Percentiles rank a stretch among this genome's conserved stretches.
phyloP scores from a whole-genome alignment of 2,113 vertebrate genomes.

The Scophthalmus maximus region DNA sequence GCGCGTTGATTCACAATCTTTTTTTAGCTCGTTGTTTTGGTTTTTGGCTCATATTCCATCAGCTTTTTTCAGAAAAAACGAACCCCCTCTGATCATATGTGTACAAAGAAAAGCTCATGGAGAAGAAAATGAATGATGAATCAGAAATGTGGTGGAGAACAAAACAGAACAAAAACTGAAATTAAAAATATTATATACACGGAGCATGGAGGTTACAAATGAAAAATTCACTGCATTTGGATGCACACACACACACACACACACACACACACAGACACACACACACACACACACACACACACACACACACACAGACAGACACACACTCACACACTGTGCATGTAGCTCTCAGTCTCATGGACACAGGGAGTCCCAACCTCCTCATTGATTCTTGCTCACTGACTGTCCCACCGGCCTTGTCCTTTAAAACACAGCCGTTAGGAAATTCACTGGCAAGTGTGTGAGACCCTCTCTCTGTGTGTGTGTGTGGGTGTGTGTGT shows the following conservation, averaged over 20 bases:
- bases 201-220: not conserved
- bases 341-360: conserved; percentile 41
- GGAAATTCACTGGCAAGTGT: conserved; percentile 52
- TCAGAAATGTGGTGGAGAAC: too few species aligned
- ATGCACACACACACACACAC: not conserved
- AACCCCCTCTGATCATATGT: too few species aligned
- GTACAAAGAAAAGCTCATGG: too few species aligned
- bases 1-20: too few species aligned
- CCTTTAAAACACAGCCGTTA: conserved; percentile 73
- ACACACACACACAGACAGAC: conserved; percentile 29
- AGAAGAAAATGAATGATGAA: too few species aligned
- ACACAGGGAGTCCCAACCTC: conserved; percentile 43
- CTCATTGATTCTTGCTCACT: conserved; percentile 78
- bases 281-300: conserved; percentile 22
- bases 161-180: not conserved
- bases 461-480: conserved; percentile 46
- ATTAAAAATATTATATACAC: too few species aligned
- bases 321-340: not conserved
- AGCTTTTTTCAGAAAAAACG: too few species aligned
- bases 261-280: not conserved
- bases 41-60: too few species aligned
- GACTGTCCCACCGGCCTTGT: conserved; percentile 75
- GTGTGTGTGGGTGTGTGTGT: conserved; percentile 19
- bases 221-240: too few species aligned
- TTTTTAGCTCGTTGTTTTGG: too few species aligned